Evolutionary conservation across 2,888 invertebrate species (phyloP).

Genomic region (Metalampra italica): DNA sequence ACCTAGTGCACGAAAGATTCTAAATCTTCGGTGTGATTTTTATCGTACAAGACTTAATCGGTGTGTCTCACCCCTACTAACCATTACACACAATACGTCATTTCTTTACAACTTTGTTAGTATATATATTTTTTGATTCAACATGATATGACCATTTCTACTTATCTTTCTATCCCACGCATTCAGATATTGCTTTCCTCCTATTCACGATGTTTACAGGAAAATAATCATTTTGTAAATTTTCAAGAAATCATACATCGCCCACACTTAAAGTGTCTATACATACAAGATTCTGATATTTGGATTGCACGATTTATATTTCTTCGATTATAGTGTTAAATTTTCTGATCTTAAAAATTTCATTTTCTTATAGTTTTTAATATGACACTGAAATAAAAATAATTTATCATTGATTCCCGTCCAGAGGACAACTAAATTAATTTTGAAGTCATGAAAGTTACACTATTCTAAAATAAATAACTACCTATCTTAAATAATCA

Average conservation of each 20-base stretch:
- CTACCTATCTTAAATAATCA: constrained; percentile 78
- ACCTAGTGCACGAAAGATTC: constrained; percentile 69
- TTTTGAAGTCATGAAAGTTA: constrained; percentile 62
- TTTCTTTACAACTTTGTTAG: constrained; percentile 58
- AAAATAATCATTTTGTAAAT: constrained; percentile 27
- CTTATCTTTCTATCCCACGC: constrained; percentile 51
- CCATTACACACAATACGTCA: constrained; percentile 59
- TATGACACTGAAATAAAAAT: constrained; percentile 64
- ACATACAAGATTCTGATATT: constrained; percentile 40
- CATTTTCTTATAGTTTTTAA: constrained; percentile 48
- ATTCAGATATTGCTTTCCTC: constrained; percentile 63
- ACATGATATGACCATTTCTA: constrained; percentile 72
- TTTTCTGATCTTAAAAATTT: constrained; percentile 41
- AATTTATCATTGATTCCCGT: constrained; percentile 44
- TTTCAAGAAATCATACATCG: constrained; percentile 10
- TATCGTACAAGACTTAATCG: constrained; percentile 57
- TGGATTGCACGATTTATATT: constrained; percentile 51
- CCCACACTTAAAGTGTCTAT: constrained; percentile 17
- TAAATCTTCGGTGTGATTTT: constrained; percentile 64
- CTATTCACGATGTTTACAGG: constrained; percentile 39
- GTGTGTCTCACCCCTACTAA: constrained; percentile 59
- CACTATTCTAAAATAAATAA: constrained; percentile 78
- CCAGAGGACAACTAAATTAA: constrained; percentile 45
- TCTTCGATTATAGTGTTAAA: constrained; percentile 36
- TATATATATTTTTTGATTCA: constrained; percentile 59